Conservation (phyloP, 37 sponge, comb jelly and placozoan species). For the Beroe ovata region DNA sequence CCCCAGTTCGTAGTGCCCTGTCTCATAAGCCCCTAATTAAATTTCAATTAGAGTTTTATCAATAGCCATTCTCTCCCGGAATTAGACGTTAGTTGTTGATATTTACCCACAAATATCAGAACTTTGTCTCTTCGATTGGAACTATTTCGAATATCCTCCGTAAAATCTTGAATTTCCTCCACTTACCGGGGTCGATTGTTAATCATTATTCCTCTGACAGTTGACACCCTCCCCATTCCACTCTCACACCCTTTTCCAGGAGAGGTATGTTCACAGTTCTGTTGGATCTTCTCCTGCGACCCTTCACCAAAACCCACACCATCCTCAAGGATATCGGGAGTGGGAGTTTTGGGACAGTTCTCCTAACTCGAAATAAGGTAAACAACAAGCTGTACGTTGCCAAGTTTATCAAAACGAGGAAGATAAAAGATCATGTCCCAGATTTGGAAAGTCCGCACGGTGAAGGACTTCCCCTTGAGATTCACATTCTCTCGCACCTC, state of each 20-base stretch:
- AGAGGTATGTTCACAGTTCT: neutral
- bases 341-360: constrained; percentile 59
- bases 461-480: constrained; percentile 18
- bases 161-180: too few species aligned
- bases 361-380: constrained; percentile 36
- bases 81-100: too few species aligned
- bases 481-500: constrained; percentile 47
- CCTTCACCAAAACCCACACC: constrained; percentile 64
- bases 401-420: constrained; percentile 39
- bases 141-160: too few species aligned
- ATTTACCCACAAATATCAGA: too few species aligned
- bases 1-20: too few species aligned
- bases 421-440: constrained; percentile 13
- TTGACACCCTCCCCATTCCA: neutral
- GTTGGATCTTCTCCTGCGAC: constrained; percentile 39
- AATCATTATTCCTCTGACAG: too few species aligned
- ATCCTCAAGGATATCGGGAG: constrained; percentile 61
- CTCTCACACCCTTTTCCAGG: neutral
- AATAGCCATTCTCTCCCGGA: too few species aligned
- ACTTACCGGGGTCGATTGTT: too few species aligned
- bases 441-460: neutral
- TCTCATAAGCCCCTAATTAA: too few species aligned
- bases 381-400: constrained; percentile 37
- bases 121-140: too few species aligned
- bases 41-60: too few species aligned